Percentiles rank a stretch among this genome's conserved stretches.
Evolutionary conservation across 2,113 vertebrate genomes (phyloP).

Genomic region (Gobio gobio): DNA sequence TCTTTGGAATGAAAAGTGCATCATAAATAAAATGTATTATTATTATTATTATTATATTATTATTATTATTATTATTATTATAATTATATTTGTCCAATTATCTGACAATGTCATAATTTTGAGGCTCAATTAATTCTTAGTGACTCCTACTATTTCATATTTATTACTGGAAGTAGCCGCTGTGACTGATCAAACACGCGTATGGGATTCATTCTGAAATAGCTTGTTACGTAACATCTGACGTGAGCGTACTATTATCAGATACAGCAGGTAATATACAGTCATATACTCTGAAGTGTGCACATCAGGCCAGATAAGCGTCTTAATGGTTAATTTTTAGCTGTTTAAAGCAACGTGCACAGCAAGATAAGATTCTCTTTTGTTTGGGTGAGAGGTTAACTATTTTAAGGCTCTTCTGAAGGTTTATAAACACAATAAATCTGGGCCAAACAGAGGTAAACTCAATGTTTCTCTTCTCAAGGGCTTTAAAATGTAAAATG

Average conservation of each 20-base stretch:
- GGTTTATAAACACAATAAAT: constrained; percentile 16
- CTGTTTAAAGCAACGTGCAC: neutral
- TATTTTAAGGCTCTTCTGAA: neutral
- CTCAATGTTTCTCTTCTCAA: neutral
- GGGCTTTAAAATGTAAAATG: neutral
- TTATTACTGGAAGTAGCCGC: neutral
- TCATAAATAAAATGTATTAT: no score
- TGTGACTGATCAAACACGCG: neutral
- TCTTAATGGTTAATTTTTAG: neutral
- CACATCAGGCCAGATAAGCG: neutral
- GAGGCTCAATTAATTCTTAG: neutral
- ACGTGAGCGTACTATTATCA: neutral
- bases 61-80: no score
- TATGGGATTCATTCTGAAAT: neutral
- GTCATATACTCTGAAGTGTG: neutral
- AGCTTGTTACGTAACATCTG: constrained; percentile 74
- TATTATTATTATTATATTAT: no score
- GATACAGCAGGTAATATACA: neutral
- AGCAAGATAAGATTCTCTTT: neutral
- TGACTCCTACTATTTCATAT: neutral
- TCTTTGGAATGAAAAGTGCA: no score
- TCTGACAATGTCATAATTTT: no score
- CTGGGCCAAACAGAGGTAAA: neutral
- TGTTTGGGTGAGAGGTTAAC: neutral
- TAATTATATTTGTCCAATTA: no score